Evolutionary conservation across 2,797 vertebrate genomes (phyloP).

Genomic region (Diplodus sargus): DNA sequence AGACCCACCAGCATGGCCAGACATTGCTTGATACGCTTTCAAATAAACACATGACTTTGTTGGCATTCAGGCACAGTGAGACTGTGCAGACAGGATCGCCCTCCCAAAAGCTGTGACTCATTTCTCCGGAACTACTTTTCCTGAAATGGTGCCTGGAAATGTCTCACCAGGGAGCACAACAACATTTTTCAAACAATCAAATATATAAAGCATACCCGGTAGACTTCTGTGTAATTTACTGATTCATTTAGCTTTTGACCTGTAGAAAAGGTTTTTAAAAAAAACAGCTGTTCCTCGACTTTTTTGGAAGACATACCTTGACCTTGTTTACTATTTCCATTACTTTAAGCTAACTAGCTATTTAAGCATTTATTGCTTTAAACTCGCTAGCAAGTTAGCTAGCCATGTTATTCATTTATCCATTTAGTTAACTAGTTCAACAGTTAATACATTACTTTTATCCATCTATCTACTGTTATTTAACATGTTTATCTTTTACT

Average conservation of each 20-base stretch:
- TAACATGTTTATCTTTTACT: background rate
- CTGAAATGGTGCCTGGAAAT: conserved; percentile 49
- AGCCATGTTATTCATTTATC: background rate
- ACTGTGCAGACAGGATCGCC: conserved; percentile 12
- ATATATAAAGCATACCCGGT: background rate
- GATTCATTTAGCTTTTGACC: background rate
- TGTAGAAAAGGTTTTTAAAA: background rate
- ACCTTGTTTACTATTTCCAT: background rate
- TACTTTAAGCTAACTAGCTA: background rate
- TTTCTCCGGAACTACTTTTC: conserved; percentile 34
- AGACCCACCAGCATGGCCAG: conserved; percentile 28
- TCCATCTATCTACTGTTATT: background rate
- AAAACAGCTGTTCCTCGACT: background rate
- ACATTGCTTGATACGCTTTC: conserved; percentile 28
- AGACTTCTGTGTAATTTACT: background rate
- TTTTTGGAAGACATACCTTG: background rate
- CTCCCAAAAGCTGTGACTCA: conserved; percentile 57
- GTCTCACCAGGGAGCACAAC: background rate
- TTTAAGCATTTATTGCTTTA: no score
- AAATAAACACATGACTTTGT: conserved; percentile 51
- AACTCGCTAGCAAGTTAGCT: background rate
- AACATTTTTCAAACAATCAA: conserved; percentile 23
- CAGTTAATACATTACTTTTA: background rate
- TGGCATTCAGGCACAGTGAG: background rate
- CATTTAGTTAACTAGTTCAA: background rate